These are phyloP conservation scores for Micromys minutus DNA, from an alignment of 2,113 vertebrate species.

Conservation along the genomic window DNA sequence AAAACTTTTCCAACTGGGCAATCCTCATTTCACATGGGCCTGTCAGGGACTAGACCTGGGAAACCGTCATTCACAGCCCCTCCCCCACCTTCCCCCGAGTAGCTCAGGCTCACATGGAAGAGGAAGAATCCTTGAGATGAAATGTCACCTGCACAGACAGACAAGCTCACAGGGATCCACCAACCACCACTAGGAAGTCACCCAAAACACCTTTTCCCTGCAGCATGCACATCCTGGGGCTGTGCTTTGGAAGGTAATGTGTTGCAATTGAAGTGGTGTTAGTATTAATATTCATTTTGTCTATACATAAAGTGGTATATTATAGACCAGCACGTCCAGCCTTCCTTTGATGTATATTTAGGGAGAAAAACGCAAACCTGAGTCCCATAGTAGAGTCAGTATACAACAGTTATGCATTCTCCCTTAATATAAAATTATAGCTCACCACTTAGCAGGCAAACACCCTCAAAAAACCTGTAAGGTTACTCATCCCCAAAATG, in stretches of 20 bases:
- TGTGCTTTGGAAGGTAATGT: slow-evolving; percentile 38
- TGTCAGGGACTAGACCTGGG: neutral
- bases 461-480: slow-evolving; percentile 55
- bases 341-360: slow-evolving; percentile 50
- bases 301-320: slow-evolving; percentile 22
- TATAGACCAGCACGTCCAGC: slow-evolving; percentile 34
- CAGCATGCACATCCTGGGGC: neutral
- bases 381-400: neutral
- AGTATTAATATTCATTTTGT: neutral
- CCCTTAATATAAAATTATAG: slow-evolving; percentile 64
- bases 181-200: neutral
- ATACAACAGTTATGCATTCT: neutral
- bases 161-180: neutral
- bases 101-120: neutral
- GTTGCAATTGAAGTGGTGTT: neutral
- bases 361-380: neutral
- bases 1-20: slow-evolving; percentile 20
- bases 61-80: neutral
- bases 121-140: neutral
- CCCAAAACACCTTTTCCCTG: neutral
- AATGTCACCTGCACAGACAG: neutral
- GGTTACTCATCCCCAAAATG: slow-evolving; percentile 57
- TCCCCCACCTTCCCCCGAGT: too few species aligned
- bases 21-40: neutral
- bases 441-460: slow-evolving; percentile 15